Evolutionary conservation across 2,797 vertebrate genomes (phyloP), one percentile per base, ranked within the genome.

Genomic region (Rhodeus uyekii): DNA sequence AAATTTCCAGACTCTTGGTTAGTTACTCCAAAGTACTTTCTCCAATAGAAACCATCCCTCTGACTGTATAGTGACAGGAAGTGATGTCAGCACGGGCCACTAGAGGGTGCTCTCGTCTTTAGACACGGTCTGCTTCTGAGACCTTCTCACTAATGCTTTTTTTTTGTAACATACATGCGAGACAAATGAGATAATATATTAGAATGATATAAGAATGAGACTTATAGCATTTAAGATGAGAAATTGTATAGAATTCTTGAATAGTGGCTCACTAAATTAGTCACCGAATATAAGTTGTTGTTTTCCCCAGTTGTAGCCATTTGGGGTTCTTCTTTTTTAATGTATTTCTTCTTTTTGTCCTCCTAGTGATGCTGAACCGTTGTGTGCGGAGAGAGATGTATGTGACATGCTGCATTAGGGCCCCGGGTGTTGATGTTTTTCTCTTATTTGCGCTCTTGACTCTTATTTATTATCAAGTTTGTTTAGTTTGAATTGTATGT

Each of bases 171-270:
- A 91, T 92, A 84, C 89, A 87, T 77, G 63, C 50, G 71, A 60
- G 93, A 90, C 90, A 83, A 92, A 91, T 91, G 48, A 92, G 90
- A 94, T 94, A 94, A 95, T 94, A 94, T 95, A 95, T 95, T 93
- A 92, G 92, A 92, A 93, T 91, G 91, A 94, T 94, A 94, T 94
- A 93, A 92, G 92, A 92, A 93, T 92, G 91, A 91, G 64, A 83
- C 92, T 89, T 92, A 93, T 92, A 94, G 90, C 90, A 90, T 94
- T 93, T 93, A 93, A 91, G 88, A 82, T 83, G 75, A 68, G 58
- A 78, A 93, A 88, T 84, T 93, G 91, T 94, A 93, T 94, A 93
- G 92, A 93, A 92, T 93, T 88, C 86, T 91, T 92, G 83, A 94
- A 92, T 91, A 94, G 93, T 94, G 93, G 89, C 93, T 93, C 90